A percentile compares a stretch with the other conserved stretches of the same genome.
These are phyloP conservation scores for Echeneis naucrates DNA, from an alignment of 2,797 vertebrate species.

Conservation along the genomic window DNA sequence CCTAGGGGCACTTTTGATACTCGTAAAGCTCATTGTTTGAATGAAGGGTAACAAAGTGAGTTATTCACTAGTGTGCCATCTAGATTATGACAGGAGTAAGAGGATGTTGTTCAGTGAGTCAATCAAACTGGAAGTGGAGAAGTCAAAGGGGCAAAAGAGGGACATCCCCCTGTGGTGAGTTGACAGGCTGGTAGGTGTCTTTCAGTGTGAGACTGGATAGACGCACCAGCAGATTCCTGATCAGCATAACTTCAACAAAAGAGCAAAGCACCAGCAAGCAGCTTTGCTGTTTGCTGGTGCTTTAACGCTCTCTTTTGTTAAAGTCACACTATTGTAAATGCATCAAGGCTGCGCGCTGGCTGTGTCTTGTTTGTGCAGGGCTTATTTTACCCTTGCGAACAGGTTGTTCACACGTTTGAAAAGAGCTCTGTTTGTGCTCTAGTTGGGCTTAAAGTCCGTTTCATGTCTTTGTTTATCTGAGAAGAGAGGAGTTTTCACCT, in stretches of 20 bases:
- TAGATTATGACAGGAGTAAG: slow-evolving; percentile 30
- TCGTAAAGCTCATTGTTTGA: slow-evolving; percentile 7
- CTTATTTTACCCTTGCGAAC: slow-evolving; percentile 53
- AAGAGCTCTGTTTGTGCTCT: slow-evolving; percentile 56
- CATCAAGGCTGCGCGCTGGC: slow-evolving; percentile 36
- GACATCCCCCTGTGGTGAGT: background rate
- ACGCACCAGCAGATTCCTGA: slow-evolving; percentile 28
- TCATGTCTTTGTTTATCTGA: slow-evolving; percentile 72
- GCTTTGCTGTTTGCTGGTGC: slow-evolving; percentile 8
- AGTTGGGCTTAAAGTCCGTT: slow-evolving; percentile 59
- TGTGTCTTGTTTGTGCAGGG: slow-evolving; percentile 54
- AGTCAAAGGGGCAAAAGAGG: slow-evolving; percentile 1
- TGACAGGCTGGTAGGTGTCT: slow-evolving; percentile 19
- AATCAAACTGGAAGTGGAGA: slow-evolving; percentile 15
- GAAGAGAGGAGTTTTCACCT: slow-evolving; percentile 60
- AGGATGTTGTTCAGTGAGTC: background rate
- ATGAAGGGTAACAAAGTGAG: slow-evolving; percentile 3
- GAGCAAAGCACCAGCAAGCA: slow-evolving; percentile 31
- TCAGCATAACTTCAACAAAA: too few relatives aligned
- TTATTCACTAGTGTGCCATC: slow-evolving; percentile 28
- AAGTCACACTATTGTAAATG: slow-evolving; percentile 34
- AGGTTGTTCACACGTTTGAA: slow-evolving; percentile 64
- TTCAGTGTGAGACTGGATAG: slow-evolving; percentile 40
- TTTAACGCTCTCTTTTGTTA: slow-evolving; percentile 37
- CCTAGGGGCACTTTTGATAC: background rate